These are phyloP conservation scores for Cyanistes caeruleus DNA, from an alignment of 2,113 vertebrate species.

Conservation along the genomic window DNA sequence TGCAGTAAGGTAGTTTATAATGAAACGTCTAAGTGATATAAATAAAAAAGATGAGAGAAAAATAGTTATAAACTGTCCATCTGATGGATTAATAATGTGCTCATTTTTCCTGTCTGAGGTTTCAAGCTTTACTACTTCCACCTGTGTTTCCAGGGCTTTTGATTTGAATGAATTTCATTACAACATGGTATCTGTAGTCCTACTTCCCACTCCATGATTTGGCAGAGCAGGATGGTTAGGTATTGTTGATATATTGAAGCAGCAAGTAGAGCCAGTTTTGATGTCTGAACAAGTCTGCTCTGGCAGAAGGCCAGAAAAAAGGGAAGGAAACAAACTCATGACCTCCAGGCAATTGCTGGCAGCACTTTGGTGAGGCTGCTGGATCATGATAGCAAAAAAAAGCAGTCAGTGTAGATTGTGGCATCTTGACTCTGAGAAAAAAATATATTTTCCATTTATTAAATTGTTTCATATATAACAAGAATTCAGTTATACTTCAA, in stretches of 20 bases:
- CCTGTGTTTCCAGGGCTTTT: not conserved
- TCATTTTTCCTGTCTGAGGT: not conserved
- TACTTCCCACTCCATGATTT: not conserved
- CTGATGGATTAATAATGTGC: not conserved
- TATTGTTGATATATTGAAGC: not conserved
- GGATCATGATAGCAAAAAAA: not conserved
- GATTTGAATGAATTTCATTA: not conserved
- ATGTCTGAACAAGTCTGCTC: slow-evolving; percentile 32
- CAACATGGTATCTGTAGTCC: not conserved
- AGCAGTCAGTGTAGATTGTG: not conserved
- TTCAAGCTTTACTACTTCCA: not conserved
- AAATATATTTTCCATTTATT: not conserved
- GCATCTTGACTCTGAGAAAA: not conserved
- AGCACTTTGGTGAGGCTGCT: not conserved
- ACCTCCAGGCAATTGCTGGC: slow-evolving; percentile 26
- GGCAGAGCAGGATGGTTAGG: not conserved
- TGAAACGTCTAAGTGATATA: not conserved
- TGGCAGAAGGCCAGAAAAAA: slow-evolving; percentile 45
- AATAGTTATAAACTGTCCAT: not conserved
- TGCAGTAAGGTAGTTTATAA: not conserved
- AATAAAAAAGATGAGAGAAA: not conserved
- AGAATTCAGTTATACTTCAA: not conserved
- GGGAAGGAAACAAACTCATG: slow-evolving; percentile 47
- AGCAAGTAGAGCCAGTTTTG: not conserved
- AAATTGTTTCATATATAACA: not conserved